Evolutionary conservation across 2,113 vertebrate species (phyloP).

Genomic region (Typhlomys cinereus): DNA sequence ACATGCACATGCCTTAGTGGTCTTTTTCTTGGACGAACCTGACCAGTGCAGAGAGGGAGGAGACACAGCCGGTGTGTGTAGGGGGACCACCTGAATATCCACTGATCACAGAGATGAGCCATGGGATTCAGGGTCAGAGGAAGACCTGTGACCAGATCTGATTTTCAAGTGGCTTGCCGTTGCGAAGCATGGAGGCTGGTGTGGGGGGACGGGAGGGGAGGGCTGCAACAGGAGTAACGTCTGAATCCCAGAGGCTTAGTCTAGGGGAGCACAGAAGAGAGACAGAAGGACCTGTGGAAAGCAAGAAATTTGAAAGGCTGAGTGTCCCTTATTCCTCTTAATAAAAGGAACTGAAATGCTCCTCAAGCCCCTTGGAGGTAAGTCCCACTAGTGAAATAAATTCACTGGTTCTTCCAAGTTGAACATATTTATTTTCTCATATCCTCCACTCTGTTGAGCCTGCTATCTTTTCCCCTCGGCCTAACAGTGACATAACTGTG

Average conservation of each 20-base stretch:
- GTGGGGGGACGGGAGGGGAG: accelerated
- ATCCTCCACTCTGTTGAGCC: constrained; percentile 16
- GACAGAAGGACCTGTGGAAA: neutral
- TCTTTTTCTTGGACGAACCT: neutral
- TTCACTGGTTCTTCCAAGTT: neutral
- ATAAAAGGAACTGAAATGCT: constrained; percentile 14
- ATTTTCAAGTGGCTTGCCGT: neutral
- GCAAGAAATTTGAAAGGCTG: neutral
- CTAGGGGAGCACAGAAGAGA: neutral
- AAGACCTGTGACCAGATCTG: neutral
- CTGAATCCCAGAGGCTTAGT: neutral
- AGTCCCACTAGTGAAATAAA: neutral
- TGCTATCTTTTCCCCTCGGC: neutral
- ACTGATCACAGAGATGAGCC: neutral
- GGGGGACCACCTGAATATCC: neutral
- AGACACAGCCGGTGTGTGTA: accelerated
- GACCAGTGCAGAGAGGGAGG: neutral
- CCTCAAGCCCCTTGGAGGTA: neutral
- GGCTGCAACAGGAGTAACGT: no score
- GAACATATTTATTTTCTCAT: constrained; percentile 43
- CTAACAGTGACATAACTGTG: constrained; percentile 32
- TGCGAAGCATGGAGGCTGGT: no score
- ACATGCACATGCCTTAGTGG: no score
- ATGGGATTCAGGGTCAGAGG: neutral
- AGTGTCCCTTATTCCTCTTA: neutral